Base-by-base conservation (phyloP, 2,113 vertebrate species). In the Oceanites oceanicus region DNA sequence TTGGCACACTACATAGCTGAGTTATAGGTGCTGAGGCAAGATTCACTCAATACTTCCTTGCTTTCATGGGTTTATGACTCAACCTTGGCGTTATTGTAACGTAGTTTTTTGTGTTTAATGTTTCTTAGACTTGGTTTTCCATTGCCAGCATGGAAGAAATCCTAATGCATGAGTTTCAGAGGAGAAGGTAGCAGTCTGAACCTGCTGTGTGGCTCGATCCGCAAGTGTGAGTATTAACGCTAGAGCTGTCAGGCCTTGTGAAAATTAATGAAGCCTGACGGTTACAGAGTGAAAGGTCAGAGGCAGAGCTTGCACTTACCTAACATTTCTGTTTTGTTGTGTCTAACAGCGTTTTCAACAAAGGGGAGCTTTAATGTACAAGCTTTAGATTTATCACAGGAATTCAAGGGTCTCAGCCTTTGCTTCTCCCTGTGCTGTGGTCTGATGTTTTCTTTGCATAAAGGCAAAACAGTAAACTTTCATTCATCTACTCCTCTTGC, bases 61-160 rank as follows among this genome's bases (percentile, higher is more conserved):
- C 97, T 94, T 96, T 97, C 97, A 71, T 96, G 98, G 97, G 97
- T 97, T 97, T 98, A 95, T 77, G 88, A 15, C 97, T 97, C 91
- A 79, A 40, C 96, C 97, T 62, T 80, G 86, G 94, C 91, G 90
- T 96, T 97, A 97, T 97, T 98, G 97, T 98, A 98, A 98, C 98
- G 91, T 97, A 98, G 98, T 98, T 98, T 98, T 98, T 98, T 98
- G 98, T 98, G 98, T 98, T 98, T 98, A 98, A 98, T 98, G 98
- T 98, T 98, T 98, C 98, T 98, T 97, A 98, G 98, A 98, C 98
- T 97, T 98, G 98, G 98, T 98, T 98, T 98, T 97, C 98, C 98
- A 98, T 98, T 98, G 98, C 97, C 98, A 98, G 98, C 98, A 98
- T 98, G 98, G 98, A 98, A 97, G 98, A 97, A 98, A 98, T 75